A percentile compares a stretch with the other conserved stretches of the same genome.
These are phyloP conservation scores for Hypsopygia costalis DNA, from an alignment of 2,888 invertebrate species.

Conservation along the genomic window DNA sequence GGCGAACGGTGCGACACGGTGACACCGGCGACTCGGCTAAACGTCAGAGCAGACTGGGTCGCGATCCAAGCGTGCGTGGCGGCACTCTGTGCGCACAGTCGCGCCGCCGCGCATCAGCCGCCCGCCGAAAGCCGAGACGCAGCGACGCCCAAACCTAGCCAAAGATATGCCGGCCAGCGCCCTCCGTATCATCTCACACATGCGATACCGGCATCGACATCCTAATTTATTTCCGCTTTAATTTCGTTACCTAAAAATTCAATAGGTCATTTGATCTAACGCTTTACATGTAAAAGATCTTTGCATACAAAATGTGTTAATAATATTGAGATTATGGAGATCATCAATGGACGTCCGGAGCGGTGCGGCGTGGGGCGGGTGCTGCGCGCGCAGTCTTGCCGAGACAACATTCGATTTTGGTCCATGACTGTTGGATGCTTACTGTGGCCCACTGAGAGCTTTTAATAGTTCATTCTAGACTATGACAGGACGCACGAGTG, in stretches of 20 bases:
- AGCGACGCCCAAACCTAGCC: conserved; percentile 76
- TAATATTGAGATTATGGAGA: conserved; percentile 69
- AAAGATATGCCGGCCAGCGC: conserved; percentile 62
- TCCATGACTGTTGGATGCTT: conserved; percentile 79
- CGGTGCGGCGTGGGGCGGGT: conserved; percentile 60
- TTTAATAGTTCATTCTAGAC: conserved; percentile 76
- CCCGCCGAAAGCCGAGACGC: conserved; percentile 72
- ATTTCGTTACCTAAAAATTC: not conserved
- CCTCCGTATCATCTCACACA: conserved; percentile 39
- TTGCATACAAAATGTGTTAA: conserved; percentile 47
- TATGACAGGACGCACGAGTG: conserved; percentile 47
- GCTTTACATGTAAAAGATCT: conserved; percentile 21
- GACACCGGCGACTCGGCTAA: conserved; percentile 70
- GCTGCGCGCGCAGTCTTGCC: conserved; percentile 71
- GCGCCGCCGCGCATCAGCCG: conserved; percentile 61
- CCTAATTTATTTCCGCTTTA: conserved; percentile 5
- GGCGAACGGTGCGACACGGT: conserved; percentile 43
- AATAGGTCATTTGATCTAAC: conserved; percentile 6
- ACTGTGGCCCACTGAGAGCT: conserved; percentile 69
- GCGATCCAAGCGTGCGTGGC: conserved; percentile 71
- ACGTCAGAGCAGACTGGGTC: conserved; percentile 77
- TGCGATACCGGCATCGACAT: conserved; percentile 13
- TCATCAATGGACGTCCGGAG: conserved; percentile 74
- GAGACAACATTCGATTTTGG: conserved; percentile 80
- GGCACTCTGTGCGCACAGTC: conserved; percentile 64